phyloP scores from a whole-genome alignment of 2,888 invertebrate genomes.

The Melieria crassipennis region DNA sequence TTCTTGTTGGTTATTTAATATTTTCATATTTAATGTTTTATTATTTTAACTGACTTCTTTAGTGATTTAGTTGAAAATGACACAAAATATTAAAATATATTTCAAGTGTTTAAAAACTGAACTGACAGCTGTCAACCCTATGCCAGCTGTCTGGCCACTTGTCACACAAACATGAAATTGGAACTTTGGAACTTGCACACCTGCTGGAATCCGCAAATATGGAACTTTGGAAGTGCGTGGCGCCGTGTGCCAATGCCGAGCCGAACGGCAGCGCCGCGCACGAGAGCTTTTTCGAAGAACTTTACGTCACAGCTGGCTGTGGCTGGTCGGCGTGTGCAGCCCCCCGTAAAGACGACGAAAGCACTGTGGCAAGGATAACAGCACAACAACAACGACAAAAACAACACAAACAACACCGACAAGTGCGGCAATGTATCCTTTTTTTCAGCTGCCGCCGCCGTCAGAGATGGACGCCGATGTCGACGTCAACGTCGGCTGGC shows the following conservation, averaged over 20 bases:
- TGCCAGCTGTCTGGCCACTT: no score
- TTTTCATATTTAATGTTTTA: no score
- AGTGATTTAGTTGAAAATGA: no score
- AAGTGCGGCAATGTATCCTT: conserved; percentile 4
- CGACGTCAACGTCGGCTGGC: conserved; percentile 28
- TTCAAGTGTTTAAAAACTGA: no score
- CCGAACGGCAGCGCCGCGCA: not conserved
- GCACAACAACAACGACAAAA: not conserved
- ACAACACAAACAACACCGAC: not conserved
- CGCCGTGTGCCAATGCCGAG: not conserved
- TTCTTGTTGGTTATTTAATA: no score
- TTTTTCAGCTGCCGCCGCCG: conserved; percentile 16
- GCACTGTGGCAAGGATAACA: not conserved
- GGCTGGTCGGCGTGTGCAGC: conserved; percentile 14
- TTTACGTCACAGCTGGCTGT: conserved; percentile 34
- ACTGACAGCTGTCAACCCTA: no score
- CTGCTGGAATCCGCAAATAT: conserved; percentile 45
- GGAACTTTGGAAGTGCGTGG: conserved; percentile 46
- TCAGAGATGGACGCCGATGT: conserved; percentile 26
- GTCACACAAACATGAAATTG: conserved; percentile 18
- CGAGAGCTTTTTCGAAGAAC: conserved; percentile 41
- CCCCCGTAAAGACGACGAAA: not conserved
- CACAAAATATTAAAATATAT: no score
- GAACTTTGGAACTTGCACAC: conserved; percentile 30
- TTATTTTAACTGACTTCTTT: no score